phyloP scores from a whole-genome alignment of 1,140 invertebrate species.

The Cotesia typhae region DNA sequence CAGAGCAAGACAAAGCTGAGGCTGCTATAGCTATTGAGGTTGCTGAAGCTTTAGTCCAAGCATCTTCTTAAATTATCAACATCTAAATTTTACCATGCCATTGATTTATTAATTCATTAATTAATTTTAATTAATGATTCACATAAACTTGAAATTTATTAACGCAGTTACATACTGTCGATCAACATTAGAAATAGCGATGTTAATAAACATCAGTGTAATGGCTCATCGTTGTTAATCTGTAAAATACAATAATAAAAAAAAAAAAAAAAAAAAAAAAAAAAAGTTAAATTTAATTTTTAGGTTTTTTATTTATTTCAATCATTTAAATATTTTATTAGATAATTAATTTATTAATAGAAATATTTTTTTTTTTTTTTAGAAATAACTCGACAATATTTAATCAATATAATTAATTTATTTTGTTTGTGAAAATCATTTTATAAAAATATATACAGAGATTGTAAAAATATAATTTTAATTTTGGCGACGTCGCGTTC shows the following conservation, averaged over 20 bases:
- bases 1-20: slow-evolving; percentile 89
- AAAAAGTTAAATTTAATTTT: not conserved
- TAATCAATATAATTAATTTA: too few species aligned
- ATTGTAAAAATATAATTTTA: slow-evolving; percentile 60
- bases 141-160: slow-evolving; percentile 21
- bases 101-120: not conserved
- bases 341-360: too few species aligned
- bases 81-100: too few species aligned
- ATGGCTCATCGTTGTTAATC: slow-evolving; percentile 32
- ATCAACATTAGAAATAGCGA: slow-evolving; percentile 30
- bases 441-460: too few species aligned
- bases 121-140: not conserved
- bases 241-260: slow-evolving; percentile 37
- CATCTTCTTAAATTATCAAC: slow-evolving; percentile 71
- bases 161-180: not conserved
- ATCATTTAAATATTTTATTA: too few species aligned
- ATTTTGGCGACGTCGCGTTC: slow-evolving; percentile 88
- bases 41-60: slow-evolving; percentile 90
- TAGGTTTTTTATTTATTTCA: slow-evolving; percentile 1
- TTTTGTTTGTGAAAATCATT: too few species aligned
- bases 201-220: slow-evolving; percentile 21
- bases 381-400: too few species aligned
- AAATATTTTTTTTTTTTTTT: too few species aligned
- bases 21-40: slow-evolving; percentile 95
- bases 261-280: slow-evolving; percentile 37